Percentiles rank a stretch among this genome's conserved stretches.
phyloP scores from a whole-genome alignment of 2,113 vertebrate genomes.

The Mugil cephalus region DNA sequence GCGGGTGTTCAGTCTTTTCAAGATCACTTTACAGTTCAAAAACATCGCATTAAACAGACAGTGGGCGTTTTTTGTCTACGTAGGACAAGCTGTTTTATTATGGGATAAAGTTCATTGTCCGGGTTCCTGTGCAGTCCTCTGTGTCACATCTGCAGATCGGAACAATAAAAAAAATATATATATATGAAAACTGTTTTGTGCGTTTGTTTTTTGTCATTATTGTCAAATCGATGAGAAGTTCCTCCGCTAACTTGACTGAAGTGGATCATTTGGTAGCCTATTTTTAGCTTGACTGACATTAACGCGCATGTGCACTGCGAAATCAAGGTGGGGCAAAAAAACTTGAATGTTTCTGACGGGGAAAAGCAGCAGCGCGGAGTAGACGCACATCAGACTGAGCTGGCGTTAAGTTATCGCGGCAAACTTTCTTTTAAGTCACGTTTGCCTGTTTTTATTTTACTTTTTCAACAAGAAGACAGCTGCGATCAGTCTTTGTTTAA shows the following conservation, averaged over 20 bases:
- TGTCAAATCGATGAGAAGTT: slow-evolving; percentile 18
- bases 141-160: slow-evolving; percentile 47
- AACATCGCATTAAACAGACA: not conserved
- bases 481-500: not conserved
- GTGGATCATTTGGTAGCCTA: not conserved
- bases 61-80: slow-evolving; percentile 22
- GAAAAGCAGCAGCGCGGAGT: slow-evolving; percentile 18
- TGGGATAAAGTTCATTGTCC: slow-evolving; percentile 15
- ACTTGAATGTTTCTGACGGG: slow-evolving; percentile 62
- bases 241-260: slow-evolving; percentile 4
- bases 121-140: slow-evolving; percentile 5
- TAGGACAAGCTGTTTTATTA: not conserved
- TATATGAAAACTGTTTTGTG: not conserved
- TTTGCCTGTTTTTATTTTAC: not conserved
- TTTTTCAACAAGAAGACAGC: no score
- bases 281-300: slow-evolving; percentile 36
- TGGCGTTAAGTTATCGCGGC: not conserved
- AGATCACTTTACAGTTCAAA: slow-evolving; percentile 8
- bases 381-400: not conserved
- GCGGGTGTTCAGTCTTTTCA: not conserved
- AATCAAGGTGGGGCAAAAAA: slow-evolving; percentile 75
- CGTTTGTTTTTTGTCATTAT: not conserved
- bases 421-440: not conserved
- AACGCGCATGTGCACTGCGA: slow-evolving; percentile 68
- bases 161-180: slow-evolving; percentile 29